Evolutionary conservation across 1,140 invertebrate genomes (phyloP).

Genomic region (Chelonus insularis): DNA sequence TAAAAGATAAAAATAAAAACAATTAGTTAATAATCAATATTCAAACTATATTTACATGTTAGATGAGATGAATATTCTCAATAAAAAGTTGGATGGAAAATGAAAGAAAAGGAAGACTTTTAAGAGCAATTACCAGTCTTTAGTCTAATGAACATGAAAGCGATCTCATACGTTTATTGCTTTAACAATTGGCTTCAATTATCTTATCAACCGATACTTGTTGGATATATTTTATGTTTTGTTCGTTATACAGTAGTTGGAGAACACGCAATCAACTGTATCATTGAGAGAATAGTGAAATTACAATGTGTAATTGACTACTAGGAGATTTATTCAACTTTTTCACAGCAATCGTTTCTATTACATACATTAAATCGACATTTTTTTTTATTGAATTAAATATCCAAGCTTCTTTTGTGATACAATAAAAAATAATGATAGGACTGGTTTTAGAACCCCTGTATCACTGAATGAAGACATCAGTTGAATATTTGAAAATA

Average conservation of each 20-base stretch:
- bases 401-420: too few species aligned
- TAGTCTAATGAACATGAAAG: conserved; percentile 17
- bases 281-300: neutral
- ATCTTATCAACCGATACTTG: conserved; percentile 53
- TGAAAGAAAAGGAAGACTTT: conserved; percentile 3
- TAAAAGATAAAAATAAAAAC: neutral
- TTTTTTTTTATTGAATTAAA: too few species aligned
- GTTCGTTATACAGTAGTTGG: conserved; percentile 14
- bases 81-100: too few species aligned
- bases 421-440: too few species aligned
- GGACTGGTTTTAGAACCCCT: too few species aligned
- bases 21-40: too few species aligned
- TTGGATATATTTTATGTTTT: conserved; percentile 40
- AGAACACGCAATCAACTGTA: conserved; percentile 9
- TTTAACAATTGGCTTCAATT: conserved; percentile 46
- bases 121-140: neutral
- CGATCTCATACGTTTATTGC: conserved; percentile 34
- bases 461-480: too few species aligned
- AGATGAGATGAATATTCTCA: too few species aligned
- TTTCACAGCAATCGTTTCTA: too few species aligned
- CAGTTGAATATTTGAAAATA: too few species aligned
- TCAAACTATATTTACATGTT: too few species aligned
- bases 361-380: too few species aligned
- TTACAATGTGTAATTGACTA: neutral
- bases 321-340: neutral